Percentiles rank a stretch among this genome's conserved stretches.
These are phyloP conservation scores for Protobothrops flavoviridis DNA, from an alignment of 2,113 vertebrate genomes.

Conservation along the genomic window DNA sequence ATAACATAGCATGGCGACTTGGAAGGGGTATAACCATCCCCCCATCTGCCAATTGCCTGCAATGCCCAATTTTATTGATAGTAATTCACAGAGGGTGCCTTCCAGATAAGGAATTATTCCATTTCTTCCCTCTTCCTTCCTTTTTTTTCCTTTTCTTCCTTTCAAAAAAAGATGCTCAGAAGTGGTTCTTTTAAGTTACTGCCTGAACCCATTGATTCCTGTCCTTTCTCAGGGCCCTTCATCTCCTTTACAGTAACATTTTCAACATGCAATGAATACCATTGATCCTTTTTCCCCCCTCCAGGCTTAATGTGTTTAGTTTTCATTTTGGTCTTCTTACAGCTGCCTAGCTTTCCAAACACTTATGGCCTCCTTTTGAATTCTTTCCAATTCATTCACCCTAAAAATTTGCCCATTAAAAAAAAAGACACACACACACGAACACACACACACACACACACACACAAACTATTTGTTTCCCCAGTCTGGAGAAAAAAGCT, in stretches of 20 bases:
- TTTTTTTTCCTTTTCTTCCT: neutral
- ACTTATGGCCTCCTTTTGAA: conserved; percentile 25
- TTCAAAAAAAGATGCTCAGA: neutral
- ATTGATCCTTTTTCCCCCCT: conserved; percentile 2
- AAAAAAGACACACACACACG: neutral
- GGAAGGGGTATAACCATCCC: neutral
- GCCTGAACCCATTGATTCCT: conserved; percentile 14
- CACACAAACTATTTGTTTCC: neutral
- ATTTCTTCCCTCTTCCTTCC: neutral
- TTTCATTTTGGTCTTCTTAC: conserved; percentile 9
- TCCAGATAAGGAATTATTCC: conserved; percentile 20
- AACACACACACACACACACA: conserved; percentile 3
- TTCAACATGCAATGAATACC: conserved; percentile 24
- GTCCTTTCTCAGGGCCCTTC: conserved; percentile 14
- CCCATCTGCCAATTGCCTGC: neutral
- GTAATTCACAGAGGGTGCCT: neutral
- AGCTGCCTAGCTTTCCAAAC: conserved; percentile 17
- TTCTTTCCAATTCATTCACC: conserved; percentile 21
- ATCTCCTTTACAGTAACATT: conserved; percentile 19
- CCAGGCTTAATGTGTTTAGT: conserved; percentile 10
- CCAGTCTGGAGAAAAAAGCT: neutral
- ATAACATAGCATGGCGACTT: neutral
- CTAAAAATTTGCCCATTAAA: conserved; percentile 11
- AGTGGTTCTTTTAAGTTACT: neutral
- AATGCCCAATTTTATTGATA: neutral